A percentile compares a stretch with the other conserved stretches of the same genome.
Conservation (phyloP, 2,113 vertebrate species). For the Castor canadensis region DNA sequence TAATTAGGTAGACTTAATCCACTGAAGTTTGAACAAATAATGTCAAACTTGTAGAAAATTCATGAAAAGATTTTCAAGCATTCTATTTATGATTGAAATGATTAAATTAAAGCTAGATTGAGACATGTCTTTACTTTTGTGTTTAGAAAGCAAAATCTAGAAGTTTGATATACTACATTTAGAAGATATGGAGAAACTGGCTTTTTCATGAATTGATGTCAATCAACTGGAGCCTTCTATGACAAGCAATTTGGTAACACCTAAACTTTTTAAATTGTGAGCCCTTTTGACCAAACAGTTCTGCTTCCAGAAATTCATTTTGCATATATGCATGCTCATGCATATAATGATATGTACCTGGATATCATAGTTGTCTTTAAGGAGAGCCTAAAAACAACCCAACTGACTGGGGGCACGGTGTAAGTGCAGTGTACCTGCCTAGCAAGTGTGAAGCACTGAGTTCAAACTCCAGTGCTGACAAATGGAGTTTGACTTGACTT, state of each 20-base stretch:
- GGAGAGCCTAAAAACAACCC: not conserved
- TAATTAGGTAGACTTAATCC: not conserved
- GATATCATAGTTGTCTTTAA: not conserved
- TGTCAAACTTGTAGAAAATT: not conserved
- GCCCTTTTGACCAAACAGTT: not conserved
- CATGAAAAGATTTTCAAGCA: not conserved
- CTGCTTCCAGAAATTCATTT: not conserved
- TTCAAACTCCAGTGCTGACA: too few relatives aligned
- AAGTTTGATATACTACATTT: not conserved
- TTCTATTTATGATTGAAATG: not conserved
- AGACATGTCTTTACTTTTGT: not conserved
- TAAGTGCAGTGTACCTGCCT: too few relatives aligned
- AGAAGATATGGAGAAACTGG: not conserved
- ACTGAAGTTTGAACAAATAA: not conserved
- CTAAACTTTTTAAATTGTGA: not conserved
- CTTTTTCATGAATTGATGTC: not conserved
- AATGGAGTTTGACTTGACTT: too few relatives aligned
- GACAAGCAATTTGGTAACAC: not conserved
- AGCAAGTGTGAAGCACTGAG: too few relatives aligned
- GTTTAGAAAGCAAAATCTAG: conserved; percentile 19
- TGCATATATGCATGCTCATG: not conserved
- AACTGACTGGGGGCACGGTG: too few relatives aligned
- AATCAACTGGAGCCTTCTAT: not conserved
- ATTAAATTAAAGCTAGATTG: not conserved
- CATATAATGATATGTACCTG: not conserved